phyloP scores from a whole-genome alignment of 2,113 vertebrate species.

The Dascyllus trimaculatus region DNA sequence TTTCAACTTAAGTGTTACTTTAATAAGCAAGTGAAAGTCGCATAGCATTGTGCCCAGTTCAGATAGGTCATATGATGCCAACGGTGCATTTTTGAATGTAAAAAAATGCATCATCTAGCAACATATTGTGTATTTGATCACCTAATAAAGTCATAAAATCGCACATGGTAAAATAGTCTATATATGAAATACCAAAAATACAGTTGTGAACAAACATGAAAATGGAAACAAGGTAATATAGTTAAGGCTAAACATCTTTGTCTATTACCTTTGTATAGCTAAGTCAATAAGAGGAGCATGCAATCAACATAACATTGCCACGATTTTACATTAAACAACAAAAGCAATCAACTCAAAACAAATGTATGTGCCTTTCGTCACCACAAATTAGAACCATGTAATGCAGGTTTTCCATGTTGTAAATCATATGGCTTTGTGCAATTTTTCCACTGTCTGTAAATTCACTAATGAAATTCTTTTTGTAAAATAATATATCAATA shows the following conservation, averaged over 20 bases:
- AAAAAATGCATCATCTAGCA: slow-evolving; percentile 68
- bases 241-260: slow-evolving; percentile 90
- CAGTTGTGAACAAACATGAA: slow-evolving; percentile 81
- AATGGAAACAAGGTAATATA: slow-evolving; percentile 89
- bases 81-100: slow-evolving; percentile 59
- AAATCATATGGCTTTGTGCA: slow-evolving; percentile 84
- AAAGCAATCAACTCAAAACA: slow-evolving; percentile 83
- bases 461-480: slow-evolving; percentile 71
- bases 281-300: slow-evolving; percentile 91
- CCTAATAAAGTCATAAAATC: slow-evolving; percentile 77
- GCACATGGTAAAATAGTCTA: slow-evolving; percentile 81
- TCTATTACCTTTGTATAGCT: slow-evolving; percentile 86
- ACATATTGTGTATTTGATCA: slow-evolving; percentile 72
- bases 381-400: slow-evolving; percentile 74
- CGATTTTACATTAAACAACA: slow-evolving; percentile 85
- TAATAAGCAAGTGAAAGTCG: slow-evolving; percentile 69
- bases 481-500: slow-evolving; percentile 88
- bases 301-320: slow-evolving; percentile 88
- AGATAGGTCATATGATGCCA: slow-evolving; percentile 59
- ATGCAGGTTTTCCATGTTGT: slow-evolving; percentile 66
- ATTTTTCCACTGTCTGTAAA: slow-evolving; percentile 76
- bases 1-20: slow-evolving; percentile 81
- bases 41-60: slow-evolving; percentile 63
- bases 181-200: slow-evolving; percentile 84
- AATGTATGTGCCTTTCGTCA: slow-evolving; percentile 76